A percentile compares a stretch with the other conserved stretches of the same genome.
Evolutionary conservation across 2,888 invertebrate genomes (phyloP).

Genomic region (Dusona sp.): DNA sequence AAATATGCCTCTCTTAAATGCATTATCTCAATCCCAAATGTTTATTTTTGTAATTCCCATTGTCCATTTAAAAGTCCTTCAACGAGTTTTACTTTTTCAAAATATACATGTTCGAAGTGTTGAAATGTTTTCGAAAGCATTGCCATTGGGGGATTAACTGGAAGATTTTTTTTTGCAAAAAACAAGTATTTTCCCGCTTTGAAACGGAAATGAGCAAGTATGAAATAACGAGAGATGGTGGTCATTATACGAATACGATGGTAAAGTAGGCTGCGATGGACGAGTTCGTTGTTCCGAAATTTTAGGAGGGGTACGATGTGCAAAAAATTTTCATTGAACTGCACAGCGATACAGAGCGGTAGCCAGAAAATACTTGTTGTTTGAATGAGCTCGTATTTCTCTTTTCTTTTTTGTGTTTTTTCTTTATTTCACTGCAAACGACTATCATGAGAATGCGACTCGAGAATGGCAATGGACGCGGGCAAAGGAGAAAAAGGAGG

Average conservation of each 20-base stretch:
- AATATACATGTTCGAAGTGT: background rate
- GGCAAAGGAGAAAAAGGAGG: slow-evolving; percentile 6
- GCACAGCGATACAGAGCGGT: slow-evolving; percentile 10
- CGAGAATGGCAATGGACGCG: slow-evolving; percentile 18
- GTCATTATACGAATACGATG: slow-evolving; percentile 2
- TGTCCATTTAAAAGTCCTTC: background rate
- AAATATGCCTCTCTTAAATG: background rate
- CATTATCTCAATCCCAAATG: background rate
- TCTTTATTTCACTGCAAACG: slow-evolving; percentile 28
- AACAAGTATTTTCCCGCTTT: background rate
- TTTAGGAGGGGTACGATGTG: slow-evolving; percentile 48
- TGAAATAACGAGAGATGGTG: slow-evolving; percentile 29
- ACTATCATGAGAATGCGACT: slow-evolving; percentile 41
- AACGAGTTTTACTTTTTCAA: background rate
- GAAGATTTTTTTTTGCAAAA: background rate
- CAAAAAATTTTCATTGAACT: slow-evolving; percentile 58
- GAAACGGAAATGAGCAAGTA: background rate
- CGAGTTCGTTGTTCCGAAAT: slow-evolving; percentile 17
- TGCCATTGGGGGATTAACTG: background rate
- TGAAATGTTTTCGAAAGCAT: background rate
- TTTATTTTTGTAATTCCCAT: background rate
- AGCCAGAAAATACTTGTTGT: slow-evolving; percentile 44
- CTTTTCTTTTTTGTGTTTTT: background rate
- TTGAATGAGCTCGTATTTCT: slow-evolving; percentile 22
- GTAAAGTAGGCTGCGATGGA: slow-evolving; percentile 6